phyloP scores from a whole-genome alignment of 2,888 invertebrate genomes.

The Ditula angustiorana region DNA sequence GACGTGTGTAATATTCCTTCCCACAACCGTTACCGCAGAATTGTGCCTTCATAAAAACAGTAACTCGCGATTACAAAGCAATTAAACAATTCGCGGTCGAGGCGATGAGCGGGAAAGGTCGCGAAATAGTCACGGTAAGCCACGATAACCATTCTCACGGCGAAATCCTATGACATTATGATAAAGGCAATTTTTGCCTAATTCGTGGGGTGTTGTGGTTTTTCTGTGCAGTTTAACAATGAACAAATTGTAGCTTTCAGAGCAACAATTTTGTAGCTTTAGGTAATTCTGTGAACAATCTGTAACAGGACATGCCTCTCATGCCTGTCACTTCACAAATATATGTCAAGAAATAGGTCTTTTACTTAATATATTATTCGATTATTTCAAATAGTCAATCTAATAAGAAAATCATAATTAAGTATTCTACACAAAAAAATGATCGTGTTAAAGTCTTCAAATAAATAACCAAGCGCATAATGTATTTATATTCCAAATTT shows the following conservation, averaged over 20 bases:
- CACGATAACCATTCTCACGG: background rate
- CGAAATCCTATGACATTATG: background rate
- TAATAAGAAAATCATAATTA: too few relatives aligned
- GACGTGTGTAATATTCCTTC: constrained; percentile 47
- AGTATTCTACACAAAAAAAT: too few relatives aligned
- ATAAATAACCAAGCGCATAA: too few relatives aligned
- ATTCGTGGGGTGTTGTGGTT: background rate
- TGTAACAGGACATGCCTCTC: too few relatives aligned
- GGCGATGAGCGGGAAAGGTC: constrained; percentile 16
- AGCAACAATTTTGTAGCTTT: too few relatives aligned
- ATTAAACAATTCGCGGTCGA: constrained; percentile 22
- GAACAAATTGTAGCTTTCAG: background rate
- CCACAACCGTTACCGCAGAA: constrained; percentile 50
- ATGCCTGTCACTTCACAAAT: too few relatives aligned
- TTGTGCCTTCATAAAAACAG: constrained; percentile 11
- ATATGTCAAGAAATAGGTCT: too few relatives aligned
- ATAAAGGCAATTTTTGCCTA: background rate
- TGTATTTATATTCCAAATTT: too few relatives aligned
- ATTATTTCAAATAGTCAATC: too few relatives aligned
- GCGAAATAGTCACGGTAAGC: background rate
- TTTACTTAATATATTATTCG: too few relatives aligned
- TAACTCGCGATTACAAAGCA: constrained; percentile 23
- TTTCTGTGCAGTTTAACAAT: background rate
- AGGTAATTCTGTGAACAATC: too few relatives aligned
- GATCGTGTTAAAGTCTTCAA: too few relatives aligned